phyloP scores from a whole-genome alignment of 2,113 vertebrate species.

The Datnioides undecimradiatus region DNA sequence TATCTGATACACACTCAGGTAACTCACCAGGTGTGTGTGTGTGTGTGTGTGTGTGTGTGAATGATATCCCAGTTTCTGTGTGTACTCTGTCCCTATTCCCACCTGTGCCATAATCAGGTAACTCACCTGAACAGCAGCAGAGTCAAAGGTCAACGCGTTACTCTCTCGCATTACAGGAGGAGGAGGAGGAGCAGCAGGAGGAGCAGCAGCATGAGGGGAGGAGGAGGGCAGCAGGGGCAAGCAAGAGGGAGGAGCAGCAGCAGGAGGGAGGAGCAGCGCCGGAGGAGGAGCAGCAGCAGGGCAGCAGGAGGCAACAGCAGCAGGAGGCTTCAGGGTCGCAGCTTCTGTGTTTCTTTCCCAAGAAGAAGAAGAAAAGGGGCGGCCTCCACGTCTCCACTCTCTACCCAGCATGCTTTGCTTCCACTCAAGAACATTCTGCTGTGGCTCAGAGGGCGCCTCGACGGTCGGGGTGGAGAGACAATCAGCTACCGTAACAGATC shows the following conservation, averaged over 20 bases:
- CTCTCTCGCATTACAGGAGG: slow-evolving; percentile 34
- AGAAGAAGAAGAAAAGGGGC: background rate
- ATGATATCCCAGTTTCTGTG: background rate
- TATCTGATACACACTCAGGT: slow-evolving; percentile 35
- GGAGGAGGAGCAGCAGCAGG: background rate
- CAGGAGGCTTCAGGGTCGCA: too few relatives aligned
- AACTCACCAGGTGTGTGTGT: background rate
- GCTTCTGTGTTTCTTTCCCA: too few relatives aligned
- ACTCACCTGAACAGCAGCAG: slow-evolving; percentile 46
- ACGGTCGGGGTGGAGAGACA: background rate
- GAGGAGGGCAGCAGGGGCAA: slow-evolving; percentile 7
- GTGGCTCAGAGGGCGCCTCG: background rate
- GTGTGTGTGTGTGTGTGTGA: slow-evolving; percentile 15
- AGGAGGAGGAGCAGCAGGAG: too few relatives aligned
- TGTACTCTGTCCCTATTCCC: slow-evolving; percentile 33
- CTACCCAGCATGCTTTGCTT: slow-evolving; percentile 7
- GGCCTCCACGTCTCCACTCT: background rate
- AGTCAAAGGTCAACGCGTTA: slow-evolving; percentile 27
- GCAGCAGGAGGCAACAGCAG: too few relatives aligned
- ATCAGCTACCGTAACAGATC: background rate
- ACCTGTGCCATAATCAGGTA: slow-evolving; percentile 54
- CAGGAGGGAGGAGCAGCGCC: background rate
- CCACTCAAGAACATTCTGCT: background rate
- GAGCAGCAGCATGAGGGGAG: background rate
- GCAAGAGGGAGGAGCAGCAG: background rate